These are phyloP conservation scores for Phyllostomus hastatus DNA, from an alignment of 2,113 vertebrate species.

Conservation along the genomic window DNA sequence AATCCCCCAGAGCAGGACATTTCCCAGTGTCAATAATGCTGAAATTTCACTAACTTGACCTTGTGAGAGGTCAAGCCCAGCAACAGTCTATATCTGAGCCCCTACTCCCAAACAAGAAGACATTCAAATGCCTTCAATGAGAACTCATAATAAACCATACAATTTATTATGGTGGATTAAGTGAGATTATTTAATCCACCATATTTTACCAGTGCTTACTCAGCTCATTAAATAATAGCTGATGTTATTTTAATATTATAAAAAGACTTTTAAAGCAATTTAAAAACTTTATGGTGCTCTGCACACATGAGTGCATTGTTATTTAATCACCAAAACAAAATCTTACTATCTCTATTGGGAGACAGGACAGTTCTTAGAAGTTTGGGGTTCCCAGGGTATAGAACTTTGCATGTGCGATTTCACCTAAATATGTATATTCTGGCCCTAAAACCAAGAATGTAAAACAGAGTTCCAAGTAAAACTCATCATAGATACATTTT, in stretches of 20 bases:
- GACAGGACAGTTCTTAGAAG: background rate
- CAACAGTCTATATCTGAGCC: background rate
- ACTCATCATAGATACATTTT: background rate
- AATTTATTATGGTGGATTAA: background rate
- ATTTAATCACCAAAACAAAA: constrained; percentile 19
- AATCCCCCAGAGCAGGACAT: background rate
- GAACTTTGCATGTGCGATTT: background rate
- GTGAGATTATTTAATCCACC: background rate
- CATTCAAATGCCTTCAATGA: background rate
- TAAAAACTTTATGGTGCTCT: background rate
- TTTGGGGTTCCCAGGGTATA: background rate
- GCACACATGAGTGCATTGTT: background rate
- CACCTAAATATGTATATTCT: background rate
- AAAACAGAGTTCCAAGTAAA: background rate
- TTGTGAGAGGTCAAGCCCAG: background rate
- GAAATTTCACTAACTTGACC: background rate
- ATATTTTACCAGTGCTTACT: background rate
- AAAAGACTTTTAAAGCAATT: background rate
- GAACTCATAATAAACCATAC: background rate
- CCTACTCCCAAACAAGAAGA: background rate
- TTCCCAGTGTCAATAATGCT: background rate
- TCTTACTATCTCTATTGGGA: background rate
- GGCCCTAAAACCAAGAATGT: background rate
- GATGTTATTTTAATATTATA: background rate
- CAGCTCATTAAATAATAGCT: background rate